Percentiles rank a stretch among this genome's conserved stretches.
Evolutionary conservation across 2,888 invertebrate species (phyloP).

Genomic region (Loripinus fragilis): DNA sequence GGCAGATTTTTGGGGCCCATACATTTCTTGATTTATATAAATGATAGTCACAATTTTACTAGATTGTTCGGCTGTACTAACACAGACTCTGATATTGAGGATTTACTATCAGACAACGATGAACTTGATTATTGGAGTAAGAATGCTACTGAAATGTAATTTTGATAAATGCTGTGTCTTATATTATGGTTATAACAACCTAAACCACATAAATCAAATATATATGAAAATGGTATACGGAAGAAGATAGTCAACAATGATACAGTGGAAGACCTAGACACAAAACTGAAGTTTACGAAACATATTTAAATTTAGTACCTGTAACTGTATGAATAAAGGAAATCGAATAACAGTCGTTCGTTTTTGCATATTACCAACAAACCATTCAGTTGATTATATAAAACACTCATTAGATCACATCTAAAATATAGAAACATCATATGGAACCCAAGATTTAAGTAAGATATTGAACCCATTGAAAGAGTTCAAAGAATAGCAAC

Average conservation of each 20-base stretch:
- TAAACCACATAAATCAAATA: not conserved
- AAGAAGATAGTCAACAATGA: not conserved
- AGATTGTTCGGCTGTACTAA: constrained; percentile 22
- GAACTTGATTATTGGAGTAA: constrained; percentile 17
- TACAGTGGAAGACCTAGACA: constrained; percentile 23
- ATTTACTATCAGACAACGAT: constrained; percentile 19
- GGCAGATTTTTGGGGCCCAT: constrained; percentile 46
- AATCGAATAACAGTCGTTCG: constrained; percentile 17
- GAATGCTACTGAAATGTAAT: constrained; percentile 17
- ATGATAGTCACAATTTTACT: constrained; percentile 40
- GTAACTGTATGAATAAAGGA: too few relatives aligned
- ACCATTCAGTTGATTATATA: constrained; percentile 25
- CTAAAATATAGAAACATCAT: constrained; percentile 30
- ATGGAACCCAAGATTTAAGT: constrained; percentile 2
- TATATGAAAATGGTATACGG: constrained; percentile 1
- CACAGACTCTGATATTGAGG: not conserved
- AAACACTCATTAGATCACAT: constrained; percentile 25
- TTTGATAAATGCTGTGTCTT: constrained; percentile 13
- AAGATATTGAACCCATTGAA: constrained; percentile 23
- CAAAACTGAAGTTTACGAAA: constrained; percentile 31
- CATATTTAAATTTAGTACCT: too few relatives aligned
- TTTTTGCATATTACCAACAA: constrained; percentile 32
- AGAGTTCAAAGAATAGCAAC: constrained; percentile 21
- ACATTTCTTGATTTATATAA: constrained; percentile 36
- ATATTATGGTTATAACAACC: constrained; percentile 19